Evolutionary conservation across 2,888 invertebrate species (phyloP).

Genomic region (Petrophora chlorosata): DNA sequence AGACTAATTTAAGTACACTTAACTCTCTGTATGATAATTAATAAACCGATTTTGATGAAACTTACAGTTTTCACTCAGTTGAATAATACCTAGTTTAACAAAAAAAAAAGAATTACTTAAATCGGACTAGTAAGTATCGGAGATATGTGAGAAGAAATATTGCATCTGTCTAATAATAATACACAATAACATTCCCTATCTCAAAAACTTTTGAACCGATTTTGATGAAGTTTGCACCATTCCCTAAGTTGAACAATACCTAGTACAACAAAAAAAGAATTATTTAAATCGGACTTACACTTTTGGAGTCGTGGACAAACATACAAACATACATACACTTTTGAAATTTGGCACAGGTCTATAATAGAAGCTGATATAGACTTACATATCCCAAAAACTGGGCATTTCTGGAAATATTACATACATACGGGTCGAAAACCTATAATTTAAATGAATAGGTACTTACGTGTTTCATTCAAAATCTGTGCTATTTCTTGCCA

Average conservation of each 20-base stretch:
- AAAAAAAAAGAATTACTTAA: slow-evolving; percentile 17
- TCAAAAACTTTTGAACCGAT: slow-evolving; percentile 17
- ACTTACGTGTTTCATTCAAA: slow-evolving; percentile 10
- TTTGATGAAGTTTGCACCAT: slow-evolving; percentile 13
- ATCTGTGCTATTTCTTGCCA: slow-evolving; percentile 17
- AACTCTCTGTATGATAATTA: slow-evolving; percentile 20
- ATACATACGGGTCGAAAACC: slow-evolving; percentile 15
- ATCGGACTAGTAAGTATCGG: slow-evolving; percentile 17
- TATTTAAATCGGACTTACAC: slow-evolving; percentile 15
- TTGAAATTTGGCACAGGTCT: slow-evolving; percentile 9
- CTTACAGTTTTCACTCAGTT: slow-evolving; percentile 20
- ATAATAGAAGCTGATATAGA: slow-evolving; percentile 15
- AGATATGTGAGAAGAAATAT: slow-evolving; percentile 16
- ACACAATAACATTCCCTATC: slow-evolving; percentile 14
- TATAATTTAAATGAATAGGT: slow-evolving; percentile 6
- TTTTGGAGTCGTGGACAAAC: slow-evolving; percentile 16
- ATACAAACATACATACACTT: slow-evolving; percentile 8
- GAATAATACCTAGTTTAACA: slow-evolving; percentile 20
- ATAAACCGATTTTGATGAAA: slow-evolving; percentile 20
- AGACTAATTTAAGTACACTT: slow-evolving; percentile 15
- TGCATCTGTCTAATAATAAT: slow-evolving; percentile 14
- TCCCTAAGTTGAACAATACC: slow-evolving; percentile 21
- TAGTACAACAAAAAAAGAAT: slow-evolving; percentile 22
- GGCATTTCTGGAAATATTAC: slow-evolving; percentile 20
- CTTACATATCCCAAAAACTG: slow-evolving; percentile 18